Evolutionary conservation across 2,888 invertebrate genomes (phyloP).

Genomic region (Anoplius nigerrimus): DNA sequence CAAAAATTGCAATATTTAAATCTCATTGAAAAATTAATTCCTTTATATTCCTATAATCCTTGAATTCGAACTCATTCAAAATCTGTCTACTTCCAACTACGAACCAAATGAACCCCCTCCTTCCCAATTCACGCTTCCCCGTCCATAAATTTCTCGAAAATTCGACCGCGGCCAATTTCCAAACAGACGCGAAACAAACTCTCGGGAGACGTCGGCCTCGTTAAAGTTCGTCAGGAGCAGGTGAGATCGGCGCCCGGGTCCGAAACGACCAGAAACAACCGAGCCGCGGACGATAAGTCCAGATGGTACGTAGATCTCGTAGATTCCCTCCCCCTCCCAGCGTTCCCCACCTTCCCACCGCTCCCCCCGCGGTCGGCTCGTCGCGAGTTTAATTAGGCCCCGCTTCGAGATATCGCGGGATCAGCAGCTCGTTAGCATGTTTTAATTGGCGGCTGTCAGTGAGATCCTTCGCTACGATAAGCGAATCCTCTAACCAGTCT

Average conservation of each 20-base stretch:
- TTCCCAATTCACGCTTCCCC: no score
- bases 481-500: conserved; percentile 64
- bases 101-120: no score
- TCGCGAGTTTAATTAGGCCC: conserved; percentile 72
- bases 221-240: conserved; percentile 45
- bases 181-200: conserved; percentile 29
- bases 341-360: conserved; percentile 36
- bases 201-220: conserved; percentile 26
- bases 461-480: conserved; percentile 70
- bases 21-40: no score
- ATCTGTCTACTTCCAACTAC: no score
- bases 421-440: conserved; percentile 75
- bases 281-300: conserved; percentile 40
- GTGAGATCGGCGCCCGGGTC: conserved; percentile 42
- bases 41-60: no score
- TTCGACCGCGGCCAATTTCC: neutral
- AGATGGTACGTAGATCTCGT: conserved; percentile 49
- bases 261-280: conserved; percentile 9
- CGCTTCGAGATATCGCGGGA: conserved; percentile 69
- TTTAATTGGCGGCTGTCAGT: conserved; percentile 74
- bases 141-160: neutral
- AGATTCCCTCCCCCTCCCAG: conserved; percentile 50
- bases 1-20: no score
- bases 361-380: conserved; percentile 33
- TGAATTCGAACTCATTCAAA: no score